phyloP scores from a whole-genome alignment of 2,888 invertebrate genomes.

The Diarsia rubi region DNA sequence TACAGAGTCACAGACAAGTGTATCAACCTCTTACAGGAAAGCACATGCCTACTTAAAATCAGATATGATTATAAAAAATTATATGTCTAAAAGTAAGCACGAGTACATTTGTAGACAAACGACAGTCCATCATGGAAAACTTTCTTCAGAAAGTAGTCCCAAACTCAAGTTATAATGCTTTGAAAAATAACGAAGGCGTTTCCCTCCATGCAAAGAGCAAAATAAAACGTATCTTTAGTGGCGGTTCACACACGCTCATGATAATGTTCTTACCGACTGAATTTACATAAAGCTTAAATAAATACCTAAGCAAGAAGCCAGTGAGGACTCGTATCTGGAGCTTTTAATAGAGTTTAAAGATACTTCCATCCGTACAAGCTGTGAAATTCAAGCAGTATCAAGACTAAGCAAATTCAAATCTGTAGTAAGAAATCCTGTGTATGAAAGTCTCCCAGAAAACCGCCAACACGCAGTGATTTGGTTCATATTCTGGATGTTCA shows the following conservation, averaged over 20 bases:
- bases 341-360: conserved; percentile 46
- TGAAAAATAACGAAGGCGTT: conserved; percentile 51
- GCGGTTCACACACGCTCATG: conserved; percentile 45
- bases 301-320: conserved; percentile 59
- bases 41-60: no score
- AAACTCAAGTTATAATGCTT: conserved; percentile 27
- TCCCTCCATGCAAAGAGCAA: conserved; percentile 45
- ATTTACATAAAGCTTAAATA: conserved; percentile 59
- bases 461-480: neutral
- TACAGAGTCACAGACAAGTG: no score
- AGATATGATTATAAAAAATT: no score
- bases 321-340: conserved; percentile 42
- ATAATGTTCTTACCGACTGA: conserved; percentile 57
- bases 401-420: conserved; percentile 11
- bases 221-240: conserved; percentile 46
- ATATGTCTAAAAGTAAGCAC: no score
- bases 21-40: no score
- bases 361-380: conserved; percentile 13
- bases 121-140: neutral
- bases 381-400: conserved; percentile 14
- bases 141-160: conserved; percentile 1
- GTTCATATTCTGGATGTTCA: neutral
- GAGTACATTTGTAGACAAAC: neutral
- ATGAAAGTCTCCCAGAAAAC: neutral
- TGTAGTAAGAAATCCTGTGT: neutral